phyloP scores from a whole-genome alignment of 2,113 vertebrate species.

The Loxodonta africana region DNA sequence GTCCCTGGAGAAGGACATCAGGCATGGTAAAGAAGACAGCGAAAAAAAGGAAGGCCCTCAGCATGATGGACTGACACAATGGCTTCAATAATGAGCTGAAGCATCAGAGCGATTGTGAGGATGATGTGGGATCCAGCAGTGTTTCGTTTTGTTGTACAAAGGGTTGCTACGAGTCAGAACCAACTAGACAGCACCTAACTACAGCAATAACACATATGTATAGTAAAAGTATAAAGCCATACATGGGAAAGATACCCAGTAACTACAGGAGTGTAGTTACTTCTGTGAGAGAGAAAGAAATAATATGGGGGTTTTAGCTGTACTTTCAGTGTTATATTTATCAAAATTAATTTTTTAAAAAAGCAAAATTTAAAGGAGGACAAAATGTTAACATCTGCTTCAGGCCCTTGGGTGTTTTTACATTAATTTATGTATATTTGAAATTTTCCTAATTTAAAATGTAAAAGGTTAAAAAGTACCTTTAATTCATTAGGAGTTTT shows the following conservation, averaged over 20 bases:
- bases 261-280: background rate
- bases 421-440: background rate
- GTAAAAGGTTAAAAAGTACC: background rate
- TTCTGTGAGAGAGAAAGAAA: background rate
- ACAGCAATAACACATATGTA: background rate
- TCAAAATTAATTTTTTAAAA: background rate
- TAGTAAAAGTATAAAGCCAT: conserved; percentile 23
- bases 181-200: too few species aligned
- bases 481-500: conserved; percentile 29
- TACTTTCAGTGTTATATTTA: background rate
- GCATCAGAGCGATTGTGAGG: too few species aligned
- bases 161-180: too few species aligned
- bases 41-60: too few species aligned
- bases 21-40: too few species aligned
- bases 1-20: too few species aligned
- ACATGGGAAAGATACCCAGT: background rate
- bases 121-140: too few species aligned
- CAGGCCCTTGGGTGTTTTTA: background rate
- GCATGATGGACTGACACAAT: too few species aligned
- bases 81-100: too few species aligned
- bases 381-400: conserved; percentile 20
- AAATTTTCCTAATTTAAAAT: conserved; percentile 39
- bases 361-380: background rate
- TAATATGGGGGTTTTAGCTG: background rate
- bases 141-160: too few species aligned